Evolutionary conservation across 2,113 vertebrate species (phyloP).

Genomic region (Sinocyclocheilus anshuiensis): DNA sequence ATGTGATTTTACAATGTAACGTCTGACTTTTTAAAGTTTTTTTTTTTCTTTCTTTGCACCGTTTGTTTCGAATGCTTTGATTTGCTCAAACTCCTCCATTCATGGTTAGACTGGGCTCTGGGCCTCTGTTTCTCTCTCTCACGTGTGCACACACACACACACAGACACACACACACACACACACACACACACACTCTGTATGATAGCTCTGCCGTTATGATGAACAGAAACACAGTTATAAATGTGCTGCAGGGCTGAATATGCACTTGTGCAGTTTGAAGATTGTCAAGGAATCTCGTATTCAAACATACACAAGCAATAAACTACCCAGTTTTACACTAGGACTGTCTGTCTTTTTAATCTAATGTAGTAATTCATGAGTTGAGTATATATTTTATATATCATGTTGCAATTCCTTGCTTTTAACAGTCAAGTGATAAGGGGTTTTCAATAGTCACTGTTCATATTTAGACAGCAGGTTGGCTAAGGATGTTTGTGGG

Average conservation of each 20-base stretch:
- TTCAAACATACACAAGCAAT: conserved; percentile 55
- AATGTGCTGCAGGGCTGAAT: conserved; percentile 15
- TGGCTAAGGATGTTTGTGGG: too few species aligned
- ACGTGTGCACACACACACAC: not conserved
- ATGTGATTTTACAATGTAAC: conserved; percentile 38
- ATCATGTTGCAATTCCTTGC: too few species aligned
- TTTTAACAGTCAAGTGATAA: too few species aligned
- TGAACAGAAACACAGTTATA: conserved; percentile 9
- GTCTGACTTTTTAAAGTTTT: not conserved
- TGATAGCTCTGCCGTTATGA: conserved; percentile 14
- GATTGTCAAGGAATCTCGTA: conserved; percentile 27
- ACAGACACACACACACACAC: conserved; percentile 3
- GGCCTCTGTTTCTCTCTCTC: too few species aligned
- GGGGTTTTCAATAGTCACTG: too few species aligned
- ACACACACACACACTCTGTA: conserved; percentile 25
- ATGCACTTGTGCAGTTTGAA: conserved; percentile 47
- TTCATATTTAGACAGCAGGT: too few species aligned
- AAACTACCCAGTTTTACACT: conserved; percentile 60
- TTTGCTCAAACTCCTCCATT: not conserved
- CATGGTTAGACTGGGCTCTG: not conserved
- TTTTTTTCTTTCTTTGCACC: conserved; percentile 2
- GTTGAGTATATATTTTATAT: not conserved
- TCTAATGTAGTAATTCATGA: not conserved
- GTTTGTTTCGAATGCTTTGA: conserved; percentile 2
- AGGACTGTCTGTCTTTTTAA: not conserved